Evolutionary conservation across 2,888 invertebrate species (phyloP), one percentile per base, ranked within the genome.

Genomic region (Macrosoma leucophasiata): DNA sequence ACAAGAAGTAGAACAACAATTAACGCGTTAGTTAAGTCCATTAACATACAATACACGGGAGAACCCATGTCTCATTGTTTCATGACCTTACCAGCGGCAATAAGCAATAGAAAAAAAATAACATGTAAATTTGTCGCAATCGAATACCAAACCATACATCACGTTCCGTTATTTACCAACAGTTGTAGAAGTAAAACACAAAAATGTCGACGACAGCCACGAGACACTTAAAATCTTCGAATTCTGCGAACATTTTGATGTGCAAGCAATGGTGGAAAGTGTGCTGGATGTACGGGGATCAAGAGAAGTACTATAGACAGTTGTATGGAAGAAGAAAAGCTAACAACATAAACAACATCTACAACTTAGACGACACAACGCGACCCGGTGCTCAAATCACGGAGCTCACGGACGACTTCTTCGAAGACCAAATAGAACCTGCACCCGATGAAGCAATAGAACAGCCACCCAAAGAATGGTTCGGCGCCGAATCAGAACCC

Each of bases 181-280:
- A 35, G 38, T 44, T 36, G 33, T n/a, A 34, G 32, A 36, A 54
- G 47, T 37, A 51, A 50, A 41, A 36, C 46, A 37, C 33, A 53
- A 71, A 66, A 56, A 84, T 85, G 85, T 84, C 85, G 33, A 73
- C 85, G 12, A 85, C 85, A 29, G 84, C 85, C 3, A 85, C 84
- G 12, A 63, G 78, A 39, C 85, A 85, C 44, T 79, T 85, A 20
- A 85, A 85, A 54, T 63, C 82, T 8, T 85, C 85, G 3, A 85
- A 85, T 50, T 84, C 91, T 20, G 91, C 91, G 42, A 92, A 91
- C 74, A 90, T 92, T 63, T 75, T 92, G 45, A 92, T 92, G 89
- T 92, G 92, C 82, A 91, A 91, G 70, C 92, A 93, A 85, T 94
- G 94, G 93, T 94, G 94, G 94, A 92, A 92, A 73, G 93, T 93